Evolutionary conservation across 2,888 invertebrate genomes (phyloP).

Genomic region (Corbicula japonica): DNA sequence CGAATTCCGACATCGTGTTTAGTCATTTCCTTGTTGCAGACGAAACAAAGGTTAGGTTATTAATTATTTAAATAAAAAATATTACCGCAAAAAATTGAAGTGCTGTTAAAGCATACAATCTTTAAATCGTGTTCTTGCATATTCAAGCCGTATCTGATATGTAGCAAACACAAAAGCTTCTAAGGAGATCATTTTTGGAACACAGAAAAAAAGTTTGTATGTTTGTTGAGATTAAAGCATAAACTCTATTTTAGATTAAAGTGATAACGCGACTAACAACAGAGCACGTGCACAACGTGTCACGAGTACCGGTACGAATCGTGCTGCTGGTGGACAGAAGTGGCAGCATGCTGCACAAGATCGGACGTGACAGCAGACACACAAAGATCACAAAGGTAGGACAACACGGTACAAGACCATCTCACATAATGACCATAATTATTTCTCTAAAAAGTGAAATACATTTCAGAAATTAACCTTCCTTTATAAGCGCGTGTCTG

Average conservation of each 20-base stretch:
- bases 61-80: not conserved
- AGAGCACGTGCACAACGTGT: conserved; percentile 59
- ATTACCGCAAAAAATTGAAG: not conserved
- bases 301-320: conserved; percentile 75
- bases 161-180: not conserved
- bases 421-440: too few relatives aligned
- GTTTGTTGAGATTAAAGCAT: not conserved
- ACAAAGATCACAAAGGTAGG: conserved; percentile 74
- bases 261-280: conserved; percentile 78
- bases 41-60: conserved; percentile 19
- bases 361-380: conserved; percentile 63
- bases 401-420: not conserved
- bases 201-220: not conserved
- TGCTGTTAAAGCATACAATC: not conserved
- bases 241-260: conserved; percentile 67
- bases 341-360: conserved; percentile 81
- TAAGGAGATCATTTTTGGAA: not conserved
- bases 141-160: too few relatives aligned
- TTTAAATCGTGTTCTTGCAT: too few relatives aligned
- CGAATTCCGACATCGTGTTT: conserved; percentile 25
- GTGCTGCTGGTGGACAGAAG: conserved; percentile 83
- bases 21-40: conserved; percentile 39
- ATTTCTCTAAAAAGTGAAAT: too few relatives aligned
- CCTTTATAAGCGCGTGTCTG: too few relatives aligned
- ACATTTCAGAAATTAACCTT: too few relatives aligned